A percentile compares a stretch with the other conserved stretches of the same genome.
Evolutionary conservation across 1,140 invertebrate genomes (phyloP).

Genomic region (Temnothorax curvispinosus): DNA sequence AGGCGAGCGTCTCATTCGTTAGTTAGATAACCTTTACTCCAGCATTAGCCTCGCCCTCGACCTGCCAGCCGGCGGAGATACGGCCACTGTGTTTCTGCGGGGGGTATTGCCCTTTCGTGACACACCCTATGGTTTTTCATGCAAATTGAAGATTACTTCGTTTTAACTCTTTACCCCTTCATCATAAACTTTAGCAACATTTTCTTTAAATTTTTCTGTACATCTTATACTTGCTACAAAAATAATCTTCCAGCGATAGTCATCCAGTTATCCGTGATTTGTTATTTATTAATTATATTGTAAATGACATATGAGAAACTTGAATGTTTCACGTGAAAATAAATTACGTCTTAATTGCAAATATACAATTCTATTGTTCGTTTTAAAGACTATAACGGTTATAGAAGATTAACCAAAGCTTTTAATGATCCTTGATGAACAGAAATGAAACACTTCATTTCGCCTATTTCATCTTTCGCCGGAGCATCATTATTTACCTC

Average conservation of each 20-base stretch:
- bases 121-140: slow-evolving; percentile 6
- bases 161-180: neutral
- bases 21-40: slow-evolving; percentile 59
- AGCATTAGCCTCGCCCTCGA: slow-evolving; percentile 54
- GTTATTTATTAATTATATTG: neutral
- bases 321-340: neutral
- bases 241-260: neutral
- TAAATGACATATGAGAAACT: neutral
- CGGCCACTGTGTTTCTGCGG: slow-evolving; percentile 17
- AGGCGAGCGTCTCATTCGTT: slow-evolving; percentile 48
- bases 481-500: neutral
- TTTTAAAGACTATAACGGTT: neutral
- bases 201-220: neutral
- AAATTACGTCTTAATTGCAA: neutral
- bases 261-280: neutral
- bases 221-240: neutral
- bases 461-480: neutral
- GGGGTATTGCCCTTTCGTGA: slow-evolving; percentile 34
- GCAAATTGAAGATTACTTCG: slow-evolving; percentile 21
- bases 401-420: neutral
- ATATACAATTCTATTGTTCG: neutral
- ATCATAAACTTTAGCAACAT: neutral
- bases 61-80: slow-evolving; percentile 34
- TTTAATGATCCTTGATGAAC: neutral
- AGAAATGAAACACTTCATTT: neutral